A percentile compares a stretch with the other conserved stretches of the same genome.
phyloP scores from a whole-genome alignment of 2,797 vertebrate genomes.

The Leptoclinus maculatus region DNA sequence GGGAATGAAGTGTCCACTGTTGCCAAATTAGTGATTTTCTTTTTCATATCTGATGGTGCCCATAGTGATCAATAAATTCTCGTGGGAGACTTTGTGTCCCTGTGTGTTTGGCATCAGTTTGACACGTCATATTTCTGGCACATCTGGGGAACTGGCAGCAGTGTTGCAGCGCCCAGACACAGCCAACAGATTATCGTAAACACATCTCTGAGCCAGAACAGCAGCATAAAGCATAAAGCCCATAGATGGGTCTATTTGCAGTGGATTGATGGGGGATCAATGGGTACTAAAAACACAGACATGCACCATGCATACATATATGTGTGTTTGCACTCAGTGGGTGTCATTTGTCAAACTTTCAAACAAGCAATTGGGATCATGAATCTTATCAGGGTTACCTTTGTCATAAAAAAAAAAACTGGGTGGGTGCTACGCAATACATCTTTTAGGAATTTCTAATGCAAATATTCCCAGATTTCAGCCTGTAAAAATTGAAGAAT shows the following conservation, averaged over 20 bases:
- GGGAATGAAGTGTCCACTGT: not conserved
- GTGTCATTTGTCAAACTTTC: constrained; percentile 22
- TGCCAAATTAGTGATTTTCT: not conserved
- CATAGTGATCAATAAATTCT: constrained; percentile 21
- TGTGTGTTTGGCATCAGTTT: constrained; percentile 43
- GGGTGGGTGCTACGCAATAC: no score
- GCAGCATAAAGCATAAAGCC: constrained; percentile 15
- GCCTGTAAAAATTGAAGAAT: not conserved
- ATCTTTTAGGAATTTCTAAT: no score
- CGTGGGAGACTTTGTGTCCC: constrained; percentile 29
- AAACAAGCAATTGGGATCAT: constrained; percentile 15
- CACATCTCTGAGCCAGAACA: constrained; percentile 44
- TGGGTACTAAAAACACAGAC: not conserved
- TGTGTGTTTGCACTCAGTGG: not conserved
- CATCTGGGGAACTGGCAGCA: constrained; percentile 60
- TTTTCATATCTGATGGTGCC: constrained; percentile 18
- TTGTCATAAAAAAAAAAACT: constrained; percentile 7
- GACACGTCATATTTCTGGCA: constrained; percentile 58
- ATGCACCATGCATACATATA: not conserved
- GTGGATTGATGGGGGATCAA: constrained; percentile 27
- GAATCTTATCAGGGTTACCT: constrained; percentile 19
- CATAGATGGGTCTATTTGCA: constrained; percentile 12
- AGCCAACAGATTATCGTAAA: constrained; percentile 52
- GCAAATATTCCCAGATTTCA: not conserved
- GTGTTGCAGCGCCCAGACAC: not conserved